A percentile compares a stretch with the other conserved stretches of the same genome.
phyloP scores from a whole-genome alignment of 2,797 vertebrate species.

The Pantherophis alleghaniensis region DNA sequence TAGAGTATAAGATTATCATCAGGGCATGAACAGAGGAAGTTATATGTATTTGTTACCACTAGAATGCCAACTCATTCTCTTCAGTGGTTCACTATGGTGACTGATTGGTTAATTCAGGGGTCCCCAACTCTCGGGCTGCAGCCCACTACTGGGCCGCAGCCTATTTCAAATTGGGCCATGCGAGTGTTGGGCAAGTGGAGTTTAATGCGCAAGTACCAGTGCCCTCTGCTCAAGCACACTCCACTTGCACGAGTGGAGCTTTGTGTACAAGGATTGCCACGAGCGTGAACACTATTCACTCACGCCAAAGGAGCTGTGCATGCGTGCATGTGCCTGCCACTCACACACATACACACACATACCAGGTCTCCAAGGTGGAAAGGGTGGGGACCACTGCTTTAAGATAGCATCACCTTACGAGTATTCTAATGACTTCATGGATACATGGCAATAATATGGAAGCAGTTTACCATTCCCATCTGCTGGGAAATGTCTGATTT shows the following conservation, averaged over 20 bases:
- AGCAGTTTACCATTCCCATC: background rate
- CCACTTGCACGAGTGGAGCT: background rate
- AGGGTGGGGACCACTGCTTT: background rate
- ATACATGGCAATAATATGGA: background rate
- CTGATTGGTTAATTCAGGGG: background rate
- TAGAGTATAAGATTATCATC: background rate
- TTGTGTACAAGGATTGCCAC: background rate
- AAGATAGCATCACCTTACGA: background rate
- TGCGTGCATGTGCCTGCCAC: background rate
- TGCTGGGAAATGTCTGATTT: background rate
- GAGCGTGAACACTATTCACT: background rate
- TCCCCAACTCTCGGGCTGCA: background rate
- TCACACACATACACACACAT: background rate
- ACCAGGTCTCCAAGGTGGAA: background rate
- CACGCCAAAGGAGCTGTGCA: background rate
- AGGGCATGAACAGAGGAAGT: background rate
- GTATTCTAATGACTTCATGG: background rate
- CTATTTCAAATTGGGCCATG: background rate
- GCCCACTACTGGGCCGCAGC: accelerated
- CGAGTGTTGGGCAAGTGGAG: background rate
- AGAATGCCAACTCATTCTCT: background rate
- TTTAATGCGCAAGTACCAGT: accelerated
- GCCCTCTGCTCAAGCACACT: background rate
- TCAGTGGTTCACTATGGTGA: background rate
- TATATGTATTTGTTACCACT: background rate